Evolutionary conservation across 1,140 invertebrate genomes (phyloP), one percentile per base, ranked within the genome.

Genomic region (Drosophila tsacasi): DNA sequence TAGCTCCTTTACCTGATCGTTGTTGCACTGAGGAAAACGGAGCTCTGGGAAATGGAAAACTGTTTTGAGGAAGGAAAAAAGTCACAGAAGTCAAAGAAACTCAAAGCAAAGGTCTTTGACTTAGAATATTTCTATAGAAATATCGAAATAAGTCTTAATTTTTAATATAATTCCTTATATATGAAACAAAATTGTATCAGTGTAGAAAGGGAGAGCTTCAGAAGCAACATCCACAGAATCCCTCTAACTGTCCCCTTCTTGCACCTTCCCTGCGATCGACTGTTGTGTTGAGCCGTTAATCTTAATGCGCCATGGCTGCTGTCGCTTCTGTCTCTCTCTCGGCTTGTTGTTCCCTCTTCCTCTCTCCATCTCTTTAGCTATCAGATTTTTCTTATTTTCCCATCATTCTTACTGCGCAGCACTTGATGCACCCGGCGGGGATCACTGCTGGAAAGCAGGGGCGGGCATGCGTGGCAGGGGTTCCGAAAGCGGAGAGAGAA

Each of bases 241-340:
- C 52, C 40, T 68, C n/a, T 50, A 46, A n/a, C 57, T 44, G 5
- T 75, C 15, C 40, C 55, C 37, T 44, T 61, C 57, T 73, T 60
- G 57, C 69, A 74, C 57, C 75, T 77, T 76, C 17, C 40, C 71
- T 35, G 13, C 61, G 32, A 59, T 76, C 30, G 64, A 63, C 49
- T 57, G 52, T 72, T 69, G 64, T 71, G 64, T 71, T 78, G 65
- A 86, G 83, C 81, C 84, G 84, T 87, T 87, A 87, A 87, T 89
- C 85, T 89, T 89, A 90, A 89, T 89, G 78, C 81, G 84, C 81
- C 85, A 44, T 87, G 84, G 84, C 84, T 82, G 84, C 84, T 87
- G 84, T 84, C 84, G 84, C 84, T 89, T 87, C 84, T 87, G 84
- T 86, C 77, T 84, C 73, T 60, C 37, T 62, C 13, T 52, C 30